phyloP scores from a whole-genome alignment of 2,888 invertebrate genomes.

The Drosophila fulvimacula region DNA sequence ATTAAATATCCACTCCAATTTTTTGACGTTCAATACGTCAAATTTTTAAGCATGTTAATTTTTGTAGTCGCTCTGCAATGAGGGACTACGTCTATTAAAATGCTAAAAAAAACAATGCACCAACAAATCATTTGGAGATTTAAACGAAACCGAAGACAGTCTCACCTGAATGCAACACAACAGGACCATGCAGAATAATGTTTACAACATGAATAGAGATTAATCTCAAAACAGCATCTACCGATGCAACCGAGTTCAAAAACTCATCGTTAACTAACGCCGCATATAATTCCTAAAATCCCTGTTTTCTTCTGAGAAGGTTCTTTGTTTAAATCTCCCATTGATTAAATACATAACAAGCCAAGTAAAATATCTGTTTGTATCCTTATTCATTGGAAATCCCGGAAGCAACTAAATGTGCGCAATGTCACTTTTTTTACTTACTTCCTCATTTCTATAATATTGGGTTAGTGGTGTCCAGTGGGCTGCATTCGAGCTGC shows the following conservation, averaged over 20 bases:
- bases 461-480: conserved; percentile 60
- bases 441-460: conserved; percentile 70
- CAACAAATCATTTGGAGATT: conserved; percentile 80
- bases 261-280: conserved; percentile 6
- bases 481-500: conserved; percentile 36
- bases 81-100: conserved; percentile 69
- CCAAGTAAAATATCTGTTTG: conserved; percentile 37
- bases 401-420: conserved; percentile 53
- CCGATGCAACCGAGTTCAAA: not conserved
- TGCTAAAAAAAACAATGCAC: conserved; percentile 70
- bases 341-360: conserved; percentile 79
- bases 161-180: conserved; percentile 29
- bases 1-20: conserved; percentile 70
- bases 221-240: conserved; percentile 3
- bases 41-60: conserved; percentile 65
- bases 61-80: conserved; percentile 48
- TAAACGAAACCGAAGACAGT: conserved; percentile 61
- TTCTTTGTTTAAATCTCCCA: conserved; percentile 72
- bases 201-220: not conserved
- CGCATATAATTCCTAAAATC: conserved; percentile 6
- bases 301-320: conserved; percentile 57
- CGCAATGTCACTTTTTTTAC: conserved; percentile 21
- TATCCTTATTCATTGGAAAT: conserved; percentile 45
- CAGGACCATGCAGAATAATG: conserved; percentile 12
- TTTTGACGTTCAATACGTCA: conserved; percentile 34